Conservation (phyloP, 2,888 invertebrate genomes). For the Xanthostigma xanthostigma region DNA sequence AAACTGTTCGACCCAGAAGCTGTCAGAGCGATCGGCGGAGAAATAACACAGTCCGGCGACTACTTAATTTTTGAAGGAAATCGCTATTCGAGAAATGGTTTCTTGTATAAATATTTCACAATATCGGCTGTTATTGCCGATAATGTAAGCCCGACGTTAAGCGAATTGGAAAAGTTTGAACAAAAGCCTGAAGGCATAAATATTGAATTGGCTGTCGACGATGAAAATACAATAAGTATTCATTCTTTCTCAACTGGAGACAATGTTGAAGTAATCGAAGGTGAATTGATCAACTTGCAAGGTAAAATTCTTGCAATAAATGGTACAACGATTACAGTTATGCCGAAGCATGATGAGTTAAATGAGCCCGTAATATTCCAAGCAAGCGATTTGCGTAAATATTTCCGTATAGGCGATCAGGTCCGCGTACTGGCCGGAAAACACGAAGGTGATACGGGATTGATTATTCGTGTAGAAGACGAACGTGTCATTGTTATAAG, state of each 20-base stretch:
- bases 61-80: constrained; percentile 94
- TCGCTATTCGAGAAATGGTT: constrained; percentile 85
- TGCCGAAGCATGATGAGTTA: constrained; percentile 94
- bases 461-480: constrained; percentile 89
- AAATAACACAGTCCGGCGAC: constrained; percentile 93
- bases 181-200: constrained; percentile 82
- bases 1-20: constrained; percentile 95
- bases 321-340: constrained; percentile 89
- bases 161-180: constrained; percentile 88
- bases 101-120: constrained; percentile 92
- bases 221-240: constrained; percentile 54
- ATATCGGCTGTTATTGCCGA: constrained; percentile 89
- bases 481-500: constrained; percentile 88
- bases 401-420: constrained; percentile 95
- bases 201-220: constrained; percentile 58
- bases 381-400: constrained; percentile 82
- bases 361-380: constrained; percentile 32
- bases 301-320: constrained; percentile 93
- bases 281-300: constrained; percentile 92
- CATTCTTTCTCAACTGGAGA: constrained; percentile 95
- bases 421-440: constrained; percentile 79
- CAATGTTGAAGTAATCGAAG: constrained; percentile 92
- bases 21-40: constrained; percentile 78
- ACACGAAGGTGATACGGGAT: constrained; percentile 94
- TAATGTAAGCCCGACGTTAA: constrained; percentile 88